Conservation (phyloP, 2,113 vertebrate species). For the Synchiropus splendidus region DNA sequence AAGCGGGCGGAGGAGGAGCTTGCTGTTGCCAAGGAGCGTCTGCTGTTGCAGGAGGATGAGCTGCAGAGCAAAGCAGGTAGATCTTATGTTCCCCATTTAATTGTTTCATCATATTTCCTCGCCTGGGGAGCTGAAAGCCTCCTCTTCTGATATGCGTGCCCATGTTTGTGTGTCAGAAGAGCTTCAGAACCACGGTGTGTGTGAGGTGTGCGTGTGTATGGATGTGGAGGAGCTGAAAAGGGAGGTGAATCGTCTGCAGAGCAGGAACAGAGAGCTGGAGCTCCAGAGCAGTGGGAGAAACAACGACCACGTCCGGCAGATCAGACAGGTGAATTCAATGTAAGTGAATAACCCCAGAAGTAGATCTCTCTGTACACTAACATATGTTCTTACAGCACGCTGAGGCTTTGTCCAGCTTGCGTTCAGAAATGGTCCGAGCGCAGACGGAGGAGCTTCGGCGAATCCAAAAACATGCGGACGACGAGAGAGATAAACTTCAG, state of each 20-base stretch:
- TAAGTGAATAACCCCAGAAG: neutral
- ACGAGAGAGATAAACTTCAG: conserved; percentile 56
- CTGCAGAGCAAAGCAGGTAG: conserved; percentile 73
- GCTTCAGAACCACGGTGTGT: conserved; percentile 61
- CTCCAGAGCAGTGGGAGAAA: conserved; percentile 57
- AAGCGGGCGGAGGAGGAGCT: conserved; percentile 76
- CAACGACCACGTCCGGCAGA: conserved; percentile 65
- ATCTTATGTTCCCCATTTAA: neutral
- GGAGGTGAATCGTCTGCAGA: conserved; percentile 64
- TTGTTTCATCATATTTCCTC: neutral
- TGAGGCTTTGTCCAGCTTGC: conserved; percentile 60
- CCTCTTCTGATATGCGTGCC: neutral
- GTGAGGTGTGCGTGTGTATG: conserved; percentile 59
- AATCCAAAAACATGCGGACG: conserved; percentile 66
- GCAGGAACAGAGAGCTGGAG: conserved; percentile 63
- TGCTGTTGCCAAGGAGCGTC: conserved; percentile 72
- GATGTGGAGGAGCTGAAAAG: conserved; percentile 64
- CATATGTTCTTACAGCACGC: conserved; percentile 46
- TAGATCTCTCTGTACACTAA: neutral
- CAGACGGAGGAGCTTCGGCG: conserved; percentile 71
- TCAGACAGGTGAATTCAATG: conserved; percentile 63
- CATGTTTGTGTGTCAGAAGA: conserved; percentile 54
- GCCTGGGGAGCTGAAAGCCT: too few relatives aligned
- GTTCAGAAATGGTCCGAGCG: conserved; percentile 64
- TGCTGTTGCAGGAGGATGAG: conserved; percentile 72